Percentiles rank a stretch among this genome's conserved stretches.
phyloP scores from a whole-genome alignment of 2,797 vertebrate species.

The Halcyon chelicuti region DNA sequence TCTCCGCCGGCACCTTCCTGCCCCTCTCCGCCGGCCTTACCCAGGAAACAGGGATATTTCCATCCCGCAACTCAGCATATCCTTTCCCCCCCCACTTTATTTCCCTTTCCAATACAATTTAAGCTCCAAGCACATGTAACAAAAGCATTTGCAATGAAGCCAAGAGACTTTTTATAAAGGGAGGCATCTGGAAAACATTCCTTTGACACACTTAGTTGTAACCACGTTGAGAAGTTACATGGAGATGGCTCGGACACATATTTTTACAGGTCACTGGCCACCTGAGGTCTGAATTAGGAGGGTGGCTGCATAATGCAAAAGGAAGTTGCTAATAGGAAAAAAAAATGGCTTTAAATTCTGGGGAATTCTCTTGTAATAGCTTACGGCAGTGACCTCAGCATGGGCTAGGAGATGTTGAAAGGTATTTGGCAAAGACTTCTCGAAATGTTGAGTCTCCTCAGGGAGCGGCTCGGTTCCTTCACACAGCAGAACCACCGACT shows the following conservation, averaged over 20 bases:
- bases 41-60: neutral
- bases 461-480: rapidly evolving
- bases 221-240: rapidly evolving
- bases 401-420: neutral
- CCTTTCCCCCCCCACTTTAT: rapidly evolving
- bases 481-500: rapidly evolving
- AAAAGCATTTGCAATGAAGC: neutral
- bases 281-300: rapidly evolving
- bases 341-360: neutral
- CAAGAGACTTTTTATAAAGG: neutral
- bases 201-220: neutral
- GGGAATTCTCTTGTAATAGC: neutral
- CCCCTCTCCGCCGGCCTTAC: no score
- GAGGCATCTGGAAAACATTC: neutral
- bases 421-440: neutral
- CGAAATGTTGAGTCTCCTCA: rapidly evolving
- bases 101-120: neutral
- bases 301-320: neutral
- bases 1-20: no score
- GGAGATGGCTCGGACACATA: rapidly evolving
- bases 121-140: neutral
- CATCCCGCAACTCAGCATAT: neutral
- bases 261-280: neutral
- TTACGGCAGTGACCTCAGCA: neutral
- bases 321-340: neutral